Conservation (phyloP, 2,113 vertebrate species). For the Prinia subflava region DNA sequence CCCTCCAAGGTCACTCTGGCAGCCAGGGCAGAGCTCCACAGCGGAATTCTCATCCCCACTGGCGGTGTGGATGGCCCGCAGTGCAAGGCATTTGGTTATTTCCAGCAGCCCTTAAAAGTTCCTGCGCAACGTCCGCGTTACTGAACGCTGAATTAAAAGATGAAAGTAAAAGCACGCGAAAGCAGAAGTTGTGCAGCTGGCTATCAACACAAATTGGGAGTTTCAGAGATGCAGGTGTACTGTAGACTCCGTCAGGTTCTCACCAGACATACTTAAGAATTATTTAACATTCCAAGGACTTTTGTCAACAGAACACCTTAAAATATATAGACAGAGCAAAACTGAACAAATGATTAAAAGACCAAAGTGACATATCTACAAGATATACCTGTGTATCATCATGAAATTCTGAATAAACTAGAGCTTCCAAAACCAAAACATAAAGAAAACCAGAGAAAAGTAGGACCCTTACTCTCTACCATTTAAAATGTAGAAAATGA, state of each 20-base stretch:
- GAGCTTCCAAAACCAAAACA: background rate
- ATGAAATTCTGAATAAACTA: background rate
- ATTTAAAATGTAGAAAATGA: background rate
- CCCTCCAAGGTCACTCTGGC: conserved; percentile 87
- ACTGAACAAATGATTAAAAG: background rate
- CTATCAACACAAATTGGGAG: background rate
- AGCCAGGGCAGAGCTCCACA: conserved; percentile 64
- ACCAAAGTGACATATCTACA: background rate
- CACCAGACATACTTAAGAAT: background rate
- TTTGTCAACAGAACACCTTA: background rate
- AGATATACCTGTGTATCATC: background rate
- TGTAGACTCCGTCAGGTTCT: background rate
- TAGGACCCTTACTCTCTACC: background rate
- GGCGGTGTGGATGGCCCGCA: conserved; percentile 45
- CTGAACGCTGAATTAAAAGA: background rate
- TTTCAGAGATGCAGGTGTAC: background rate
- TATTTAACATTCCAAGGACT: background rate
- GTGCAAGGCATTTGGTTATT: conserved; percentile 36
- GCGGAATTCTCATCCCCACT: conserved; percentile 60
- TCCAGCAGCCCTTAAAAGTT: background rate
- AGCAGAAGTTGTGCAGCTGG: background rate
- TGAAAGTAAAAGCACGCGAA: background rate
- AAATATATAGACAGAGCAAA: background rate
- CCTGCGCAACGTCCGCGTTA: background rate
- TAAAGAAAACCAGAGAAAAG: background rate